Evolutionary conservation across 2,797 vertebrate species (phyloP).

Genomic region (Loriculus beryllinus): DNA sequence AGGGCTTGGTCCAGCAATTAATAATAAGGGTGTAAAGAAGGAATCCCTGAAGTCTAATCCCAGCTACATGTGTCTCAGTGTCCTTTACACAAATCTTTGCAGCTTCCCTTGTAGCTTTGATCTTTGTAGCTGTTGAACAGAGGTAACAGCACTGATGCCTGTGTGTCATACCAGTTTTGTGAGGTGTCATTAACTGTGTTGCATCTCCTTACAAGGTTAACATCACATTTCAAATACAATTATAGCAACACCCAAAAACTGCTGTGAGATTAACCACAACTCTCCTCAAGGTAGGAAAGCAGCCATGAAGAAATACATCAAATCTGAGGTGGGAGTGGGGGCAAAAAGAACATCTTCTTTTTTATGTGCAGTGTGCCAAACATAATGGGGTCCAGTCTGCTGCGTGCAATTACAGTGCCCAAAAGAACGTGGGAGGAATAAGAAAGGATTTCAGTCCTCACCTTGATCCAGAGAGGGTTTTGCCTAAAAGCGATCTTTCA

Average conservation of each 20-base stretch:
- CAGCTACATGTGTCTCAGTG: neutral
- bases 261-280: neutral
- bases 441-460: neutral
- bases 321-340: neutral
- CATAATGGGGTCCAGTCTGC: fast-evolving
- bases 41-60: neutral
- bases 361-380: neutral
- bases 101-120: neutral
- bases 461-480: neutral
- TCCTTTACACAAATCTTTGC: neutral
- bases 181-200: neutral
- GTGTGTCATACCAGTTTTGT: neutral
- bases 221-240: neutral
- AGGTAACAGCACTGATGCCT: neutral
- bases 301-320: neutral
- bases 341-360: neutral
- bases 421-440: neutral
- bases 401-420: neutral
- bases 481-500: neutral
- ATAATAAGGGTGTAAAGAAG: neutral
- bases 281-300: neutral
- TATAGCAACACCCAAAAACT: neutral
- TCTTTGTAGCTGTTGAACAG: neutral
- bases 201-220: neutral
- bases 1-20: neutral